phyloP scores from a whole-genome alignment of 2,888 invertebrate genomes.

The Monochamus alternatus region DNA sequence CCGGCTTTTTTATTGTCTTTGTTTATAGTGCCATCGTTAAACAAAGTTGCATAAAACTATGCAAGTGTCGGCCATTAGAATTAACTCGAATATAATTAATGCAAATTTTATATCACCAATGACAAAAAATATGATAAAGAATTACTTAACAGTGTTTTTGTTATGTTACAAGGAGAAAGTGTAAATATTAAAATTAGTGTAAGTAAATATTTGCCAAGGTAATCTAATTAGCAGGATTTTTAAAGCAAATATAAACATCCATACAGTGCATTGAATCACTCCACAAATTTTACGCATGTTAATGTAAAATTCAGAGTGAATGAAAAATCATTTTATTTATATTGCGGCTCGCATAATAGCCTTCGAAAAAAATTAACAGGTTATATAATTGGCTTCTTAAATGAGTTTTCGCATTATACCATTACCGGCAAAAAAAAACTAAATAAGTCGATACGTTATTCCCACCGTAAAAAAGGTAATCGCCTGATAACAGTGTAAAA shows the following conservation, averaged over 20 bases:
- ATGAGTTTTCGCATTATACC: constrained; percentile 14
- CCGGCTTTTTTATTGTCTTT: constrained; percentile 2
- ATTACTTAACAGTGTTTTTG: not conserved
- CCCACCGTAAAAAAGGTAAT: constrained; percentile 50
- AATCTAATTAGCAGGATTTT: too few relatives aligned
- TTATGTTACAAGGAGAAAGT: not conserved
- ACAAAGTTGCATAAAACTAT: not conserved
- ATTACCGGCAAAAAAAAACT: constrained; percentile 24
- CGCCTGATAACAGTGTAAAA: constrained; percentile 60
- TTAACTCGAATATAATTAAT: not conserved
- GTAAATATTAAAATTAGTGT: constrained; percentile 6
- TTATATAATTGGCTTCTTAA: constrained; percentile 1
- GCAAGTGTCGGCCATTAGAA: not conserved
- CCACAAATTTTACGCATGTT: not conserved
- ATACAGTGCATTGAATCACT: not conserved
- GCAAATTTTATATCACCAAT: not conserved
- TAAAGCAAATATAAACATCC: too few relatives aligned
- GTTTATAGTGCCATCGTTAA: not conserved
- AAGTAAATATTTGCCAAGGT: not conserved
- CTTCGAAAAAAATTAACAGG: constrained; percentile 5
- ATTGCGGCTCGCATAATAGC: not conserved
- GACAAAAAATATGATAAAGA: not conserved
- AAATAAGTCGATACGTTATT: constrained; percentile 15
- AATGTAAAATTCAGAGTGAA: not conserved
- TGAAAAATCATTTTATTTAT: not conserved